Percentiles rank a stretch among this genome's conserved stretches.
Evolutionary conservation across 2,797 vertebrate genomes (phyloP).

Genomic region (Dendrocincla tyrannina): DNA sequence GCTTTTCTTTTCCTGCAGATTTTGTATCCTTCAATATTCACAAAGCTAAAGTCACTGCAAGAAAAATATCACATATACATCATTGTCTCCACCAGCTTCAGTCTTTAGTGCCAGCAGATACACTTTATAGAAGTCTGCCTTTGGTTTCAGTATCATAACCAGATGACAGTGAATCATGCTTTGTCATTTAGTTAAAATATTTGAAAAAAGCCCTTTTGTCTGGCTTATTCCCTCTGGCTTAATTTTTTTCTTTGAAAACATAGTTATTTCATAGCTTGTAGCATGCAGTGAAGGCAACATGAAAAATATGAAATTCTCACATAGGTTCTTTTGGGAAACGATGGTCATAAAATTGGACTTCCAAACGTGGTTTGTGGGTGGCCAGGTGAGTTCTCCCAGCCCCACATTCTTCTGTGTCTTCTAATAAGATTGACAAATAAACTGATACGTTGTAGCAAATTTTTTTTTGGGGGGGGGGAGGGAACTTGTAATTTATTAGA

Average conservation of each 20-base stretch:
- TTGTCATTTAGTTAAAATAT: background rate
- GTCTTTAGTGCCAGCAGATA: slow-evolving; percentile 12
- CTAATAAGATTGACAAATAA: background rate
- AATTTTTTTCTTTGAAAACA: background rate
- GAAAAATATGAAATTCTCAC: background rate
- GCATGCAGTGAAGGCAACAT: background rate
- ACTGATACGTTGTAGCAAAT: background rate
- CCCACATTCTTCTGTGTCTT: background rate
- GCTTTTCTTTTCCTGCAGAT: background rate
- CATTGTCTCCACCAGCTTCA: slow-evolving; percentile 1
- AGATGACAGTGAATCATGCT: slow-evolving; percentile 27
- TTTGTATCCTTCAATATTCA: background rate
- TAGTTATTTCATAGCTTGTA: background rate
- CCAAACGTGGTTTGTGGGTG: background rate
- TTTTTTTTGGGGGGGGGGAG: too few relatives aligned
- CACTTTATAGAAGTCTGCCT: slow-evolving; percentile 20
- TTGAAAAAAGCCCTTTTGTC: background rate
- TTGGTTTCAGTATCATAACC: slow-evolving; percentile 24
- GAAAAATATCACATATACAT: background rate
- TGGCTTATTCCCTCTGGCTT: background rate
- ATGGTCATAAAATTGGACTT: background rate
- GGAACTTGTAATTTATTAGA: background rate
- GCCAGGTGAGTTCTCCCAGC: background rate
- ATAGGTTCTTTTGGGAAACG: background rate
- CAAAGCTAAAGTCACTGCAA: background rate